Percentiles rank a stretch among this genome's conserved stretches.
These are phyloP conservation scores for Sycophila texana DNA, from an alignment of 2,888 invertebrate species.

Conservation along the genomic window DNA sequence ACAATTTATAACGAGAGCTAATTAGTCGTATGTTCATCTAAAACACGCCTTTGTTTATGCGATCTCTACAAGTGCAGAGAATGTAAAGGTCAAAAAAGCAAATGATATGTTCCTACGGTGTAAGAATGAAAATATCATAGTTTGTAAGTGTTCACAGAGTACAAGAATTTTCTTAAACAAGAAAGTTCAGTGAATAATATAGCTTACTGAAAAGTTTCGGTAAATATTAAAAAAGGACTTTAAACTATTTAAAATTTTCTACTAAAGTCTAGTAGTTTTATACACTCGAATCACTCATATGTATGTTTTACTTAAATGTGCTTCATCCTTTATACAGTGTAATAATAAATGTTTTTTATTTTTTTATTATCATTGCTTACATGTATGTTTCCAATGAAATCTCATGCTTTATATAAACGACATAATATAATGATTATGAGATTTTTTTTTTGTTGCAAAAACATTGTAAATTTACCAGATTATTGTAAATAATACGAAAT, in stretches of 20 bases:
- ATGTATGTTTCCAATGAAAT: background rate
- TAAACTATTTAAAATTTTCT: conserved; percentile 31
- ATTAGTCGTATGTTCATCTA: background rate
- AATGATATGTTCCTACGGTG: conserved; percentile 19
- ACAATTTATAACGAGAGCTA: conserved; percentile 17
- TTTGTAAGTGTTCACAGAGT: conserved; percentile 26
- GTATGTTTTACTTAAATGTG: background rate
- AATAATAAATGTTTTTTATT: conserved; percentile 45
- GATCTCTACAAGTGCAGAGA: conserved; percentile 10
- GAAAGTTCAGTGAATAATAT: background rate
- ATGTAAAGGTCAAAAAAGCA: too few relatives aligned
- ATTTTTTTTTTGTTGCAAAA: background rate
- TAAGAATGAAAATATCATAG: conserved; percentile 31
- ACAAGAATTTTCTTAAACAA: conserved; percentile 18
- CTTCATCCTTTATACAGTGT: conserved; percentile 23
- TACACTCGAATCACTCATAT: conserved; percentile 35
- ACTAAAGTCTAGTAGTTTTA: conserved; percentile 44
- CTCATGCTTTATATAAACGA: conserved; percentile 13
- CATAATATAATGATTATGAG: background rate
- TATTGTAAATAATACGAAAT: conserved; percentile 46
- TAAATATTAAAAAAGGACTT: background rate
- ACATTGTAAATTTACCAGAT: conserved; percentile 38
- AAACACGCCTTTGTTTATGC: conserved; percentile 2
- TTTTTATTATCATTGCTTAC: conserved; percentile 43
- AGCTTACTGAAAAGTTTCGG: too few relatives aligned